Evolutionary conservation across 2,888 invertebrate species (phyloP).

Genomic region (Sipunculus nudus): DNA sequence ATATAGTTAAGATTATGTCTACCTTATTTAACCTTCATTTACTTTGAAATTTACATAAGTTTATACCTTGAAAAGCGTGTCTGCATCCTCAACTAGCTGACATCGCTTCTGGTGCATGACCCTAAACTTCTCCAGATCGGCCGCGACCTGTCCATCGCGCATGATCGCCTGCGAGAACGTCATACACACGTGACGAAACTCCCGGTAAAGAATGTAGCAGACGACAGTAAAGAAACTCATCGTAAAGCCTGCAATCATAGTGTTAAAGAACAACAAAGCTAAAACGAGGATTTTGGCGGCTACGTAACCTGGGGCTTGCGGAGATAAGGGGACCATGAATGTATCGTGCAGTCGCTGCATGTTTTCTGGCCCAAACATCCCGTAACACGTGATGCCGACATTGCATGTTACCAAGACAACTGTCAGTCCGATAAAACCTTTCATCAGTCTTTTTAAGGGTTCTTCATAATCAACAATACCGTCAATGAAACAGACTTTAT

Average conservation of each 20-base stretch:
- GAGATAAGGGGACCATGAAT: slow-evolving; percentile 16
- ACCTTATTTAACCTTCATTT: too few species aligned
- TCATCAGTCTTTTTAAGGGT: slow-evolving; percentile 15
- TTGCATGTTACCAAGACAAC: slow-evolving; percentile 13
- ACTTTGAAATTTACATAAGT: too few species aligned
- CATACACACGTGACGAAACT: slow-evolving; percentile 31
- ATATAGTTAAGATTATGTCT: too few species aligned
- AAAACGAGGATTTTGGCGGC: slow-evolving; percentile 27
- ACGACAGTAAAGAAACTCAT: slow-evolving; percentile 28
- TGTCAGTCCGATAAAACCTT: slow-evolving; percentile 15
- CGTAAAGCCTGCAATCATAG: slow-evolving; percentile 20
- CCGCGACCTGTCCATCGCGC: slow-evolving; percentile 26
- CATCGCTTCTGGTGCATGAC: slow-evolving; percentile 45
- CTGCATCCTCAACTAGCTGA: slow-evolving; percentile 30
- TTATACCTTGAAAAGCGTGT: slow-evolving; percentile 24
- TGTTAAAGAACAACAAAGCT: slow-evolving; percentile 18
- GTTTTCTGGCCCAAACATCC: slow-evolving; percentile 12
- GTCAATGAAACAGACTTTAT: slow-evolving; percentile 28
- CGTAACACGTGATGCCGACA: slow-evolving; percentile 19
- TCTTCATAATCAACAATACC: slow-evolving; percentile 33
- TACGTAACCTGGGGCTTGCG: background rate
- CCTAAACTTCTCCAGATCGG: slow-evolving; percentile 46
- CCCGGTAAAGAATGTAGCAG: slow-evolving; percentile 37
- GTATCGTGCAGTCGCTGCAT: slow-evolving; percentile 16
- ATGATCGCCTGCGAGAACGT: slow-evolving; percentile 23